A percentile compares a stretch with the other conserved stretches of the same genome.
These are phyloP conservation scores for Trialeurodes vaporariorum DNA, from an alignment of 1,140 invertebrate species.

Conservation along the genomic window DNA sequence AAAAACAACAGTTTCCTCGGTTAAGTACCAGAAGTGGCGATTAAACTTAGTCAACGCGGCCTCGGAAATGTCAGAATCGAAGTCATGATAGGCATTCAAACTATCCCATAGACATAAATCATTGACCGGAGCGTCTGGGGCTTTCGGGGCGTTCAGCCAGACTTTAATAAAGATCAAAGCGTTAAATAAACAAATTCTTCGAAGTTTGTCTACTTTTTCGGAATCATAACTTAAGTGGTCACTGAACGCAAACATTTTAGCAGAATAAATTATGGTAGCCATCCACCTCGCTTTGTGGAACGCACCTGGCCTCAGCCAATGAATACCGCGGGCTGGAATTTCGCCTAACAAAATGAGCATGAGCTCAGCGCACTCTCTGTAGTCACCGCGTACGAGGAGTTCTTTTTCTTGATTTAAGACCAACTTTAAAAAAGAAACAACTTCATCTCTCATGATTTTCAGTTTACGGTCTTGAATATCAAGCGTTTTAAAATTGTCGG, in stretches of 20 bases:
- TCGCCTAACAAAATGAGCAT: conserved; percentile 8
- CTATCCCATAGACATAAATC: not conserved
- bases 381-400: not conserved
- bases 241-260: conserved; percentile 3
- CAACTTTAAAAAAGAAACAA: conserved; percentile 6
- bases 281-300: conserved; percentile 3
- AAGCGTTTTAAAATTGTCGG: conserved; percentile 13
- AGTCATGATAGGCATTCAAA: no score
- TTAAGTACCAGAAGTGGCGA: no score
- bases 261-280: conserved; percentile 4
- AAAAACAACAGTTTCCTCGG: no score
- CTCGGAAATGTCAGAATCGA: no score
- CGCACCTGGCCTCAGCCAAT: not conserved
- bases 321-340: not conserved
- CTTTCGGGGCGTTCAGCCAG: not conserved
- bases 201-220: conserved; percentile 7
- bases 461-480: conserved; percentile 10
- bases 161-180: no score
- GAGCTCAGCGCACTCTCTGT: conserved; percentile 5
- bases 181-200: no score
- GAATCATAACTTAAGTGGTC: not conserved
- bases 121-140: not conserved
- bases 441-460: conserved; percentile 16
- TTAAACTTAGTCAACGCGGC: no score
- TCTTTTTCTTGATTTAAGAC: not conserved